A percentile compares a stretch with the other conserved stretches of the same genome.
Conservation (phyloP, 1,140 invertebrate species). For the Papilio aristodemus region DNA sequence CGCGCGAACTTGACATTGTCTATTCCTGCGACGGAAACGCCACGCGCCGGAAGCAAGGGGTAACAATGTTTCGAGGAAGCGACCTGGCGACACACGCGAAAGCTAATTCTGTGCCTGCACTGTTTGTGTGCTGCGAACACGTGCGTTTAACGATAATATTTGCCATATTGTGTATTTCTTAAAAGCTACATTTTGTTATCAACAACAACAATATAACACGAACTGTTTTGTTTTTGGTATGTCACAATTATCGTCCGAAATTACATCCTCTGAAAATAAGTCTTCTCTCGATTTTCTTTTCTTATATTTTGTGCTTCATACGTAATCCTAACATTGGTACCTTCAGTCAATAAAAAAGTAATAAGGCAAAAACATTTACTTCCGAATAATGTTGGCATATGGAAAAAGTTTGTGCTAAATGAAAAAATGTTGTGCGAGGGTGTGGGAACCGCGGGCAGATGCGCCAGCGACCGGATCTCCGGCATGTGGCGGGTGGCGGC, state of each 20-base stretch:
- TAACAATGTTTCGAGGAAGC: slow-evolving; percentile 62
- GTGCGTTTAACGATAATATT: background rate
- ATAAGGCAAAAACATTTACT: slow-evolving; percentile 17
- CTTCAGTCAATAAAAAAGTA: background rate
- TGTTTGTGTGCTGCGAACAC: background rate
- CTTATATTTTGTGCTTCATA: background rate
- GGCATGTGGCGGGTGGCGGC: slow-evolving; percentile 3
- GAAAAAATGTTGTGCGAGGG: slow-evolving; percentile 10
- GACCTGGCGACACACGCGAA: slow-evolving; percentile 26
- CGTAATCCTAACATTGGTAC: slow-evolving; percentile 5
- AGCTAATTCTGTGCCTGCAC: slow-evolving; percentile 33
- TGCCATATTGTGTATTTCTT: no score
- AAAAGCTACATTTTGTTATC: no score
- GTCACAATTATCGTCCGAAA: no score
- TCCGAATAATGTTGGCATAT: slow-evolving; percentile 9
- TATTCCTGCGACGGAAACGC: slow-evolving; percentile 49
- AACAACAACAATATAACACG: no score
- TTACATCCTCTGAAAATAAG: no score
- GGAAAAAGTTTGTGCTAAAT: slow-evolving; percentile 11
- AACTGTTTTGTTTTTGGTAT: no score
- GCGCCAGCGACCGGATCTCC: slow-evolving; percentile 14
- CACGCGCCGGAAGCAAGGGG: slow-evolving; percentile 48
- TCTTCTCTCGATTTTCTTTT: background rate
- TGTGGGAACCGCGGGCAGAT: slow-evolving; percentile 1
- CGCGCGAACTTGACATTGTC: slow-evolving; percentile 63